Evolutionary conservation across 2,797 vertebrate species (phyloP).

Genomic region (Syncerus caffer): DNA sequence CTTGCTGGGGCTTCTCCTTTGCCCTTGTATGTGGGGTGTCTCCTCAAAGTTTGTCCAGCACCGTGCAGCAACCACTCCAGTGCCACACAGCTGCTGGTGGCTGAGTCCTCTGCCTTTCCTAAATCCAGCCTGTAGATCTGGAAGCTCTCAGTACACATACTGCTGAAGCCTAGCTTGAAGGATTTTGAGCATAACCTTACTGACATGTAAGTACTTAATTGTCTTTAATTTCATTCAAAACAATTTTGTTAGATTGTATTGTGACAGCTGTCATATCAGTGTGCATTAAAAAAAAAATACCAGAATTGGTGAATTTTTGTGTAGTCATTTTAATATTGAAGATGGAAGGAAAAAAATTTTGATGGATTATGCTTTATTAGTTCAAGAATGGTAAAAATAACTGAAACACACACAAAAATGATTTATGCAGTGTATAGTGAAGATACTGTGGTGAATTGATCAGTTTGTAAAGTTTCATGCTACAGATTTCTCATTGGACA

Average conservation of each 20-base stretch:
- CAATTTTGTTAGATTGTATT: neutral
- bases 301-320: neutral
- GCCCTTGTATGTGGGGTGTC: neutral
- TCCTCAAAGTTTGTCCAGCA: neutral
- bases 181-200: neutral
- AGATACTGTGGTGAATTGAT: neutral
- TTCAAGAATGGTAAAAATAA: neutral
- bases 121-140: neutral
- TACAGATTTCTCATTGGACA: neutral
- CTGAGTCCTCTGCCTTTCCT: neutral
- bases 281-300: neutral
- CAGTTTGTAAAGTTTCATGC: neutral
- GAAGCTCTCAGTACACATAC: neutral
- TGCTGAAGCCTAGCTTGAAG: neutral
- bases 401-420: neutral
- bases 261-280: neutral
- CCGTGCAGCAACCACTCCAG: accelerated
- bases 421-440: neutral
- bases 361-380: neutral
- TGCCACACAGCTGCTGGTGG: neutral
- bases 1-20: no score
- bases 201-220: neutral
- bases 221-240: neutral
- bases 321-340: neutral
- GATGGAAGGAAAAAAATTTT: neutral